Percentiles rank a stretch among this genome's conserved stretches.
Evolutionary conservation across 2,888 invertebrate species (phyloP).

Genomic region (Punctoribates punctum): DNA sequence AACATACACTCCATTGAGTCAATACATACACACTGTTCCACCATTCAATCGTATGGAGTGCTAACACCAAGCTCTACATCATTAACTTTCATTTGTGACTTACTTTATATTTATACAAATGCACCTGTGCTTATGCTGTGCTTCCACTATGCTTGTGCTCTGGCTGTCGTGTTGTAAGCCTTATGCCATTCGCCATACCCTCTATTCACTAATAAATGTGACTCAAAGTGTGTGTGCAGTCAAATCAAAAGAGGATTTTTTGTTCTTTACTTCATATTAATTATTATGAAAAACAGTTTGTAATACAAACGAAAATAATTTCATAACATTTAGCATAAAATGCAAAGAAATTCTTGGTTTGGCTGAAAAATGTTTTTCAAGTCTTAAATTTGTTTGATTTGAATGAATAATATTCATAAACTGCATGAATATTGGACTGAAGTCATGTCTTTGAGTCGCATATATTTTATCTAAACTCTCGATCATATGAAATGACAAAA

Average conservation of each 20-base stretch:
- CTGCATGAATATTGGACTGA: not conserved
- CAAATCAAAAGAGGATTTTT: slow-evolving; percentile 16
- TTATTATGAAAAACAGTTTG: not conserved
- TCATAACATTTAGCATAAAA: too few relatives aligned
- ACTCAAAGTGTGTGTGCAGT: slow-evolving; percentile 5
- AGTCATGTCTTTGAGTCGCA: not conserved
- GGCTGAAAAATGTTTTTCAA: too few relatives aligned
- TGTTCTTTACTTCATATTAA: not conserved
- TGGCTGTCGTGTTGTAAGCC: not conserved
- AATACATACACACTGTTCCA: slow-evolving; percentile 13
- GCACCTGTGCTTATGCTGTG: slow-evolving; percentile 1
- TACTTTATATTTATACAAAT: slow-evolving; percentile 20
- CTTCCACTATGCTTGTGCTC: not conserved
- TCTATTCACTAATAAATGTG: slow-evolving; percentile 15
- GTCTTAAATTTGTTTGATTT: too few relatives aligned
- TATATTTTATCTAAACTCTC: slow-evolving; percentile 23
- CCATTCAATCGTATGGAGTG: not conserved
- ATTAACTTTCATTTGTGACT: slow-evolving; percentile 13
- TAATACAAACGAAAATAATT: too few relatives aligned
- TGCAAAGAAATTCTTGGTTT: too few relatives aligned
- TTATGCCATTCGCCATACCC: not conserved
- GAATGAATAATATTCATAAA: slow-evolving; percentile 7
- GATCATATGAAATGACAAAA: slow-evolving; percentile 32
- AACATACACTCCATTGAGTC: slow-evolving; percentile 15
- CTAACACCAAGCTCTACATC: not conserved